phyloP scores from a whole-genome alignment of 2,797 vertebrate species.

The Phylloscopus collybita region DNA sequence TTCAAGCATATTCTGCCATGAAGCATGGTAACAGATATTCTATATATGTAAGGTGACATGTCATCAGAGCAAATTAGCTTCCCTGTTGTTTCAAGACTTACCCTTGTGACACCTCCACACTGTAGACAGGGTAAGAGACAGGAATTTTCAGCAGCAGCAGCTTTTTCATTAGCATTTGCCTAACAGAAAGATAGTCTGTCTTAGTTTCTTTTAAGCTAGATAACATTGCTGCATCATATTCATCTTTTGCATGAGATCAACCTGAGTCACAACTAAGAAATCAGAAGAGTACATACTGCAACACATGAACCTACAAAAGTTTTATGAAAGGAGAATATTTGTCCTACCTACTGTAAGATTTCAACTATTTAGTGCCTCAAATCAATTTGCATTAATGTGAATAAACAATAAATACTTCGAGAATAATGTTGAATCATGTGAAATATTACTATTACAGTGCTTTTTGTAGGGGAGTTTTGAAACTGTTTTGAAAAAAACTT shows the following conservation, averaged over 20 bases:
- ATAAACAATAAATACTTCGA: neutral
- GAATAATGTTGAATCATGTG: neutral
- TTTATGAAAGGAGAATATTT: neutral
- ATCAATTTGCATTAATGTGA: neutral
- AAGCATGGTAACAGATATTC: neutral
- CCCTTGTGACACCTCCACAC: neutral
- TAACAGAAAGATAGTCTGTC: neutral
- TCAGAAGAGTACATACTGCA: neutral
- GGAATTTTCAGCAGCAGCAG: neutral
- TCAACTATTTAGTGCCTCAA: neutral
- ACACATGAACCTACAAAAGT: neutral
- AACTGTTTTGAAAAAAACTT: neutral
- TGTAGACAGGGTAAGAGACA: neutral
- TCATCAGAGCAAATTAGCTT: constrained; percentile 6
- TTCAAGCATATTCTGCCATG: neutral
- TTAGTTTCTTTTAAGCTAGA: neutral
- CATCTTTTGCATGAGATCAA: neutral
- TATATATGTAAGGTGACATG: neutral
- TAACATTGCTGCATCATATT: neutral
- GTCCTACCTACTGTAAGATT: neutral
- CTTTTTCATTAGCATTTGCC: neutral
- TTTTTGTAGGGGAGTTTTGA: neutral
- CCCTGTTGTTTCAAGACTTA: neutral
- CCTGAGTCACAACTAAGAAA: neutral
- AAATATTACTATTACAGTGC: neutral